Conservation (phyloP, 2,888 invertebrate species). For the Spisula solida region DNA sequence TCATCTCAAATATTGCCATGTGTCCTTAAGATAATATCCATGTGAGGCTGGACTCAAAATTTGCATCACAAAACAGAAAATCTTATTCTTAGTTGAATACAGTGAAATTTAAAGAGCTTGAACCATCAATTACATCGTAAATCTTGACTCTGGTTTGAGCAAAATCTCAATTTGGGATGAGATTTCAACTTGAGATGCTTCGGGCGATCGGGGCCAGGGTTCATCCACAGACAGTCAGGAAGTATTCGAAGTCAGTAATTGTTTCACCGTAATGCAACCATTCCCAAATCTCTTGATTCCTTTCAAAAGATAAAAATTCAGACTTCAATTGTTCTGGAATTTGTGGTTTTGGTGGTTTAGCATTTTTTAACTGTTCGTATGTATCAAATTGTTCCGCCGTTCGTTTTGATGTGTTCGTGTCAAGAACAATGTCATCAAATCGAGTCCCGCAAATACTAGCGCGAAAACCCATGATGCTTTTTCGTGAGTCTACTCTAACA, state of each 20-base stretch:
- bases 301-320: conserved; percentile 73
- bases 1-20: no score
- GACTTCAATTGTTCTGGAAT: conserved; percentile 77
- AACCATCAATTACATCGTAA: no score
- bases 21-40: no score
- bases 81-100: no score
- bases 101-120: no score
- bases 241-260: conserved; percentile 82
- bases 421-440: not conserved
- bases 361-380: conserved; percentile 75
- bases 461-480: conserved; percentile 56
- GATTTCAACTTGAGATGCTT: no score
- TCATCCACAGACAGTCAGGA: conserved; percentile 82
- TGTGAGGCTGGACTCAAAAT: no score
- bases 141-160: no score
- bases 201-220: no score
- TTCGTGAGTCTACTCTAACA: conserved; percentile 23
- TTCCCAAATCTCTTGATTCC: conserved; percentile 83
- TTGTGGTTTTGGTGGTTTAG: conserved; percentile 75
- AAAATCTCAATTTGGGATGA: no score
- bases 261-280: conserved; percentile 83
- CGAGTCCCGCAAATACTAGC: conserved; percentile 29
- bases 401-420: not conserved
- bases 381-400: conserved; percentile 72
- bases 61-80: no score